Percentiles rank a stretch among this genome's conserved stretches.
These are phyloP conservation scores for Selene dorsalis DNA, from an alignment of 2,797 vertebrate genomes.

Conservation along the genomic window DNA sequence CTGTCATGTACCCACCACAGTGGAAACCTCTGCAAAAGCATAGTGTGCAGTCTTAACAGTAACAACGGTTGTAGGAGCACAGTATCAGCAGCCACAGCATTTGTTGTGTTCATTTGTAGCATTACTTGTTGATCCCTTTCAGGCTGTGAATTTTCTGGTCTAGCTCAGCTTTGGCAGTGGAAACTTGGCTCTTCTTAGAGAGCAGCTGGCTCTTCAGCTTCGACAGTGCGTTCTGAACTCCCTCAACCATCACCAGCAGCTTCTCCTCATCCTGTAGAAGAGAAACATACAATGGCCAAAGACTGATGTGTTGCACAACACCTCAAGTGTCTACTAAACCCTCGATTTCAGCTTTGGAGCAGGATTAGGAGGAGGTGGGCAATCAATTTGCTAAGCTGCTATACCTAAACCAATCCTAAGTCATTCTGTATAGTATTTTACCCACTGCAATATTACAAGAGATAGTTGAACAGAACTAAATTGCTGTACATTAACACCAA, in stretches of 20 bases:
- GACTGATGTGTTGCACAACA: not conserved
- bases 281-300: not conserved
- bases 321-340: no score
- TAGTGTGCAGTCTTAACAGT: not conserved
- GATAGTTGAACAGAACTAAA: not conserved
- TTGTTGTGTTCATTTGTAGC: not conserved
- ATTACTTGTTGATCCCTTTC: slow-evolving; percentile 86
- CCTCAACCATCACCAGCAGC: slow-evolving; percentile 82
- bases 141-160: slow-evolving; percentile 84
- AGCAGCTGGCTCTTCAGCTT: slow-evolving; percentile 81
- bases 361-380: not conserved
- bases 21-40: not conserved
- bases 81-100: not conserved
- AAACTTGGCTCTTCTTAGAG: slow-evolving; percentile 80
- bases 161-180: slow-evolving; percentile 82
- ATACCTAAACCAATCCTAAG: not conserved
- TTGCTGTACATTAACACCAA: not conserved
- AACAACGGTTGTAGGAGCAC: not conserved
- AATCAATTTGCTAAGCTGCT: not conserved
- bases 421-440: not conserved
- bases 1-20: not conserved
- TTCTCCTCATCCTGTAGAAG: slow-evolving; percentile 86
- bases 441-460: not conserved
- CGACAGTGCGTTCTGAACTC: slow-evolving; percentile 78
- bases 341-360: not conserved